These are phyloP conservation scores for Cotesia chilonis DNA, from an alignment of 1,140 invertebrate genomes.

Conservation along the genomic window DNA sequence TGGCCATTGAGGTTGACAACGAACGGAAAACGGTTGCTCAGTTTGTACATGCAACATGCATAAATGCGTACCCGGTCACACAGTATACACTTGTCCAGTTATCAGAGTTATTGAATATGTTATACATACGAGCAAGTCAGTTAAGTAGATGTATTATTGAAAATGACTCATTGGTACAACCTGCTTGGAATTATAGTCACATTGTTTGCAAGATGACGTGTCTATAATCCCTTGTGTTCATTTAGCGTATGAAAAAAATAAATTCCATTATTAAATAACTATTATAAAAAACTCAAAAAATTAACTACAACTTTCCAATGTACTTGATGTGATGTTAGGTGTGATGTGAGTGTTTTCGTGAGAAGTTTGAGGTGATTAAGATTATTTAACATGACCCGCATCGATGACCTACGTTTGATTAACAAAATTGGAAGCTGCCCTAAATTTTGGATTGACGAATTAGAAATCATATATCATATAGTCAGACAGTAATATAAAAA, in stretches of 20 bases:
- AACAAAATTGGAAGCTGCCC: constrained; percentile 18
- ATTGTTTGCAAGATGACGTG: constrained; percentile 17
- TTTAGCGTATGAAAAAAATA: constrained; percentile 5
- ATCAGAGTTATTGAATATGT: constrained; percentile 30
- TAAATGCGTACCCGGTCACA: constrained; percentile 7
- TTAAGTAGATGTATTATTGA: background rate
- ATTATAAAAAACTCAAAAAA: background rate
- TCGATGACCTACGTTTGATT: constrained; percentile 37
- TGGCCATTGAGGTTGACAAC: constrained; percentile 27
- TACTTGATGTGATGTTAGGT: background rate
- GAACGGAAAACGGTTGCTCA: constrained; percentile 8
- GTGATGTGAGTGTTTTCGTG: constrained; percentile 17
- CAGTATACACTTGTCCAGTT: constrained; percentile 13
- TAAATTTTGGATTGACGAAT: too few species aligned
- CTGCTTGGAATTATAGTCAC: constrained; percentile 9
- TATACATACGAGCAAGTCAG: constrained; percentile 23
- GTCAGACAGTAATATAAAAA: too few species aligned
- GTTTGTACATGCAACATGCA: constrained; percentile 12
- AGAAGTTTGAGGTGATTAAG: constrained; percentile 22
- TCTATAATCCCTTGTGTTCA: constrained; percentile 11
- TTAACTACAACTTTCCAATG: background rate
- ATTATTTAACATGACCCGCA: constrained; percentile 38
- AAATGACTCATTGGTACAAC: constrained; percentile 10
- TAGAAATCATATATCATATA: too few species aligned
- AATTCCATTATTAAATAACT: background rate